Evolutionary conservation across 1,140 invertebrate species (phyloP), one percentile per base, ranked within the genome.

Genomic region (Meloidogyne exigua): DNA sequence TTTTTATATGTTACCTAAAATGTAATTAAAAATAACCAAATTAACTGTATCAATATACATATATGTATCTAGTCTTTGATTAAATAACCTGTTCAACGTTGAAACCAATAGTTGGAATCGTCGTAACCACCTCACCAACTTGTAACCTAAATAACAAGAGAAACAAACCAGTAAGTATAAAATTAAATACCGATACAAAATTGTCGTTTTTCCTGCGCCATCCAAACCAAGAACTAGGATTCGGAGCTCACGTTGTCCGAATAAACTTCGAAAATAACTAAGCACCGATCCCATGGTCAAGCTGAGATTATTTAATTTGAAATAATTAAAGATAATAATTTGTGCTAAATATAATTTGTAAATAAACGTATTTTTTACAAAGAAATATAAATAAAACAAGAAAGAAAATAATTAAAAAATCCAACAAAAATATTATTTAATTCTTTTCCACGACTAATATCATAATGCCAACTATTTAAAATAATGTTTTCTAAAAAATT

Each of bases 41-140:
- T 32, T 32, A 32, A 32, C 2, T 3, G 7, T 3, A 3, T 32
- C 28, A 32, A 32, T n/a, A n/a, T n/a, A n/a, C n/a, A n/a, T n/a
- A n/a, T n/a, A n/a, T n/a, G n/a, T n/a, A n/a, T n/a, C n/a, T 10
- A 72, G 67, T 42, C n/a, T n/a, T 21, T 23, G 10, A 44, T 5
- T 66, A 32, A 3, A 75, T 18, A 66, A 96, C 94, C 91, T 95
- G 94, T 89, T 96, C 94, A 83, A 96, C 95, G 90, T 96, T 96
- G 88, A 96, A 96, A n/a, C 95, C 95, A 88, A 97, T 96, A 12
- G 95, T 89, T 75, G 95, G 95, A 89, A 98, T 97, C 28, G 96
- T 99, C n/a, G 96, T 99, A 1, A 99, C 96, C 67, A 99, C 95
- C 91, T 99, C 96, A 25, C 96, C 96, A 77, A 98, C 96, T 91